phyloP scores from a whole-genome alignment of 1,140 invertebrate species.

The Lasaia peninsularis region DNA sequence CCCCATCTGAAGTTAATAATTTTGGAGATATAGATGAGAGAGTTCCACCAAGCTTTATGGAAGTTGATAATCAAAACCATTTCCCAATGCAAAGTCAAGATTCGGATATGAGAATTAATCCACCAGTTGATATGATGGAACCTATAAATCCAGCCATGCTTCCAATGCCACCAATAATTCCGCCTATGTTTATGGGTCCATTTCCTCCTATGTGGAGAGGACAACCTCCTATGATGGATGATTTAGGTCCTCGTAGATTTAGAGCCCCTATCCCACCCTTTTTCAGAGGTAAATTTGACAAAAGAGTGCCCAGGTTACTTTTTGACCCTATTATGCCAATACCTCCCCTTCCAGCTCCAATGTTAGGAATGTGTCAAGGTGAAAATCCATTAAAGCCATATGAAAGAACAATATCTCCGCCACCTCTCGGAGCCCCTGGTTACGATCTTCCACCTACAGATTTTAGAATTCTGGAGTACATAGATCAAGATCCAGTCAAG shows the following conservation, averaged over 20 bases:
- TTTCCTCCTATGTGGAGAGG: constrained; percentile 51
- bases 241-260: constrained; percentile 49
- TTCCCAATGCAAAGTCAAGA: constrained; percentile 40
- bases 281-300: constrained; percentile 59
- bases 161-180: constrained; percentile 53
- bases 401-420: constrained; percentile 48
- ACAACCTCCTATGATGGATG: constrained; percentile 40
- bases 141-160: constrained; percentile 34
- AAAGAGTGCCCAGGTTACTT: constrained; percentile 36
- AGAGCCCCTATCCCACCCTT: constrained; percentile 50
- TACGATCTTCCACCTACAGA: constrained; percentile 78
- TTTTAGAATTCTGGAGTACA: constrained; percentile 78
- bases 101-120: constrained; percentile 56
- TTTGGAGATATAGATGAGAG: constrained; percentile 77
- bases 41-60: constrained; percentile 42
- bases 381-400: constrained; percentile 56
- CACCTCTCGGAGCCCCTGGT: constrained; percentile 53
- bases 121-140: constrained; percentile 27
- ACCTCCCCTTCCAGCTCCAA: constrained; percentile 45
- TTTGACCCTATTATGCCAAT: constrained; percentile 48
- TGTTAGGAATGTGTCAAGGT: constrained; percentile 57
- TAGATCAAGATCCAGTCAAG: constrained; percentile 82
- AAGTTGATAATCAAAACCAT: constrained; percentile 36
- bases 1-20: constrained; percentile 46
- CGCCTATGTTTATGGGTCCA: constrained; percentile 46